Percentiles rank a stretch among this genome's conserved stretches.
Evolutionary conservation across 2,797 vertebrate genomes (phyloP).

Genomic region (Epinephelus coioides): DNA sequence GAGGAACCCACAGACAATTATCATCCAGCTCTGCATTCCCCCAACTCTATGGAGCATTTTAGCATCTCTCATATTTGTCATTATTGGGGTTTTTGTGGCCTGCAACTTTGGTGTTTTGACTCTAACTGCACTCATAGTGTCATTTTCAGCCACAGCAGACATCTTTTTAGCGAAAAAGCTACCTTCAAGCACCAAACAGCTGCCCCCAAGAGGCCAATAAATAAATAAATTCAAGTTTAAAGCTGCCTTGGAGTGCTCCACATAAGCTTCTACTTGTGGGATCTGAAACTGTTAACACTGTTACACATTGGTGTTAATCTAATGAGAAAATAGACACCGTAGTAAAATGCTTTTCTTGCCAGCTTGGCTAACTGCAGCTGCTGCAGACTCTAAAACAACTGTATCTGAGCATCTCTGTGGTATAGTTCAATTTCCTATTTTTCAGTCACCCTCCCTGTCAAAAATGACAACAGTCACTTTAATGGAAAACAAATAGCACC

Average conservation of each 20-base stretch:
- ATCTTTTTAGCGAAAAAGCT: no score
- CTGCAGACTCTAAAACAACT: conserved; percentile 30
- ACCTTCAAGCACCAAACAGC: no score
- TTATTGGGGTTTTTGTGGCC: background rate
- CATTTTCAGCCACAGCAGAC: no score
- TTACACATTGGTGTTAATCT: conserved; percentile 2
- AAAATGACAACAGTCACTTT: conserved; percentile 56
- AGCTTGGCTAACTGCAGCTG: conserved; percentile 20
- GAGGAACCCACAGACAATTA: background rate
- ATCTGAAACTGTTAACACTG: conserved; percentile 14
- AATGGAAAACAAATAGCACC: conserved; percentile 71
- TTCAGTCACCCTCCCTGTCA: conserved; percentile 43
- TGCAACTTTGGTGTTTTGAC: background rate
- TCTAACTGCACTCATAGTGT: no score
- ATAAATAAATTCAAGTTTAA: background rate
- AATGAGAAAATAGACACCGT: conserved; percentile 14
- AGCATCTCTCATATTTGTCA: background rate
- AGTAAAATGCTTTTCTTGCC: conserved; percentile 8
- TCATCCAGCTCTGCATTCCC: background rate
- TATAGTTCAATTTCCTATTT: conserved; percentile 57
- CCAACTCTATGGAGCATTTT: background rate
- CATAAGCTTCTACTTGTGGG: background rate
- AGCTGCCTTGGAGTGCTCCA: background rate
- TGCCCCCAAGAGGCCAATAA: background rate
- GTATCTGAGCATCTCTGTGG: conserved; percentile 59